Base-by-base conservation (phyloP, 2,888 invertebrate species). In the Panzeria rudis region DNA sequence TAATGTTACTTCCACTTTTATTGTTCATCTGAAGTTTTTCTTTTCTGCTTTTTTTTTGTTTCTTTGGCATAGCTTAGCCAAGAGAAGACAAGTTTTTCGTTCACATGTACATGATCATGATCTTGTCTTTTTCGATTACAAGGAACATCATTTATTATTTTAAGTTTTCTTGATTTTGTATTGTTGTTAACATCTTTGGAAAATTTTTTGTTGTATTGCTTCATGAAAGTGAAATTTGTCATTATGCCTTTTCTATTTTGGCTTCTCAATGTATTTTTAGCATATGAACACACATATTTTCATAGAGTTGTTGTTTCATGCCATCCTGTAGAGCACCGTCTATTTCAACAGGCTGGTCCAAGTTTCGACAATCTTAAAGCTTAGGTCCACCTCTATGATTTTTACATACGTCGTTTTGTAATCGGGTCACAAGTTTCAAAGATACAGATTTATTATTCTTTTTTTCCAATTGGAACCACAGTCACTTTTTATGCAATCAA, bases 141-240 rank as follows among this genome's bases (percentile, higher is more conserved):
- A 72, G 77, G 66, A 78, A 78, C 72, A 72, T 78, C 68, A 73
- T 72, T 78, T 83, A 52, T 61, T 68, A n/a, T 69, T 54, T 73
- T 41, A 47, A 61, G 44, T 35, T 69, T 59, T 78, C 54, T 66
- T 66, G 20, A 35, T 69, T 35, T 52, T 61, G 15, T 32, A 64
- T 71, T 72, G 72, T 72, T 35, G 79, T 64, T 41, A 62, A 52
- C 29, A 66, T 72, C 29, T 56, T 56, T 35, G 56, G 38, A 25
- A 61, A 68, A 44, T 75, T 75, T 32, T 54, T 23, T 17, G 41
- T 72, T 11, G 11, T 52, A 3, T 56, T 29, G 66, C 50, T 76
- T 25, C 32, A 76, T 76, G 84, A 84, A 84, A 84, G 84, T 84
- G 84, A 84, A 84, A 84, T 61, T 82, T 44, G 71, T 50, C 20